Evolutionary conservation across 2,113 vertebrate genomes (phyloP), one percentile per base, ranked within the genome.

Genomic region (Thalassoma bifasciatum): DNA sequence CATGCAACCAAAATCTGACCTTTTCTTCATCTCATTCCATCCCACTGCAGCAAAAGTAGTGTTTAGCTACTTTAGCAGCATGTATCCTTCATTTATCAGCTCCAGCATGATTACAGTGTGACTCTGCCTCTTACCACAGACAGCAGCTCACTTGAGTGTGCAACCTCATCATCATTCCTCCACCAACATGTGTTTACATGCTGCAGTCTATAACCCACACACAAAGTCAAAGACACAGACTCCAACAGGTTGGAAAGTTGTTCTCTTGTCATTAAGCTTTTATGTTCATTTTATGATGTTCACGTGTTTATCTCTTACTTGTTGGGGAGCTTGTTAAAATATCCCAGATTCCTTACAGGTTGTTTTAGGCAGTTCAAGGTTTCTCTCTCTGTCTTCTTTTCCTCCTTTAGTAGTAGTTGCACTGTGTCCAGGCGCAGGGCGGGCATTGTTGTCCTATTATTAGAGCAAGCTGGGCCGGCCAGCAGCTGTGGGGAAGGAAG

Each of bases 361-460:
- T 26, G 7, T 70, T 66, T 68, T 34, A 0, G 21, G n/a, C 26
- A 34, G 13, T 52, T 63, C 0, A 24, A 19, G 0, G 8, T 16
- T 50, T 42, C 56, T 42, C 4, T 12, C 23, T 23, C 22, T 23
- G 30, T 34, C 19, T 53, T 60, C 22, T n/a, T 51, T 44, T n/a
- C 50, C 37, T 30, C 46, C 26, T 23, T 11, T 38, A 51, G 34
- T 56, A 47, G 75, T 54, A 60, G 75, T 74, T 21, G 60, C 49
- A 50, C 23, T 23, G 65, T 82, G 71, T 85, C 83, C 72, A 72
- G 83, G 75, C 53, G 79, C 77, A 70, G 75, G 64, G 82, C 13
- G 59, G 77, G 81, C 86, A 93, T 93, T 92, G 91, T 94, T 94
- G 88, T 93, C 86, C 93, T 94, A 94, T 93, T 92, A 93, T 92